These are phyloP conservation scores for Hetaerina americana DNA, from an alignment of 1,140 invertebrate species.

Conservation along the genomic window DNA sequence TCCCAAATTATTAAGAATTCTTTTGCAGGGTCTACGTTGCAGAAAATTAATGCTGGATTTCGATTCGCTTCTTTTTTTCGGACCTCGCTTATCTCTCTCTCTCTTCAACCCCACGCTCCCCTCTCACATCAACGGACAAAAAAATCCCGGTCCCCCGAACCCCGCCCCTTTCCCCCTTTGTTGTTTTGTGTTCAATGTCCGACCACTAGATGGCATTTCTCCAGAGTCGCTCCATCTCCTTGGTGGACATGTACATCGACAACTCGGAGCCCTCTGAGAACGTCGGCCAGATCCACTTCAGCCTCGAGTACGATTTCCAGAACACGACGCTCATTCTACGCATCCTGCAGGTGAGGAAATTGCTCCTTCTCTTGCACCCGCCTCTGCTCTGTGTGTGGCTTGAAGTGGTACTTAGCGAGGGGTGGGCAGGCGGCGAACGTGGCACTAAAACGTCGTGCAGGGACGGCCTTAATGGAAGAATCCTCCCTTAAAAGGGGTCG, in stretches of 20 bases:
- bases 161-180: conserved; percentile 5
- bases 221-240: conserved; percentile 78
- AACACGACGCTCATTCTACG: conserved; percentile 83
- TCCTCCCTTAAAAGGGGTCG: too few relatives aligned
- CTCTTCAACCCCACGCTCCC: too few relatives aligned
- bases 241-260: conserved; percentile 91
- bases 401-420: too few relatives aligned
- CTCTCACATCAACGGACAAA: too few relatives aligned
- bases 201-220: conserved; percentile 46
- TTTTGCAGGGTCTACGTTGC: background rate
- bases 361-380: background rate
- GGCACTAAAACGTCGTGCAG: too few relatives aligned
- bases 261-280: conserved; percentile 81
- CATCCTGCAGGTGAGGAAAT: conserved; percentile 65
- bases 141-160: background rate
- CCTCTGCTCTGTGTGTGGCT: too few relatives aligned
- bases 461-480: too few relatives aligned
- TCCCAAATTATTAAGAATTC: background rate
- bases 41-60: background rate
- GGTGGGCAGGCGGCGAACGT: too few relatives aligned
- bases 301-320: conserved; percentile 89
- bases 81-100: too few relatives aligned
- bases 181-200: conserved; percentile 7
- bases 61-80: background rate
- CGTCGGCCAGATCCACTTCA: conserved; percentile 90